Evolutionary conservation across 2,113 vertebrate species (phyloP).

Genomic region (Nyctereutes procyonoides): DNA sequence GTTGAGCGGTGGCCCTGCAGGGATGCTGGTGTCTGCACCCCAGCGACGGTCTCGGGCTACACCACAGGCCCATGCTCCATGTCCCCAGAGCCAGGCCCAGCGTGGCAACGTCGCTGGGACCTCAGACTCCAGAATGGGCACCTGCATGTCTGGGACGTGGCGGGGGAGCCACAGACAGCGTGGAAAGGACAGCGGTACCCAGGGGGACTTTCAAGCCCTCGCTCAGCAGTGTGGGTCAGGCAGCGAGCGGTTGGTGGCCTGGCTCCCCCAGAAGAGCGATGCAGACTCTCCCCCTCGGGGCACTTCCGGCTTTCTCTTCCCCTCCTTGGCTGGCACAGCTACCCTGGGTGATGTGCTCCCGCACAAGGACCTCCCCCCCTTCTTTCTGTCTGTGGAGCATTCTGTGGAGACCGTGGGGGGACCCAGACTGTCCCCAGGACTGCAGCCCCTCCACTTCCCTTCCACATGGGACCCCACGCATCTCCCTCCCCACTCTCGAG

Average conservation of each 20-base stretch:
- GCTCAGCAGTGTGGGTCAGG: not conserved
- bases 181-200: not conserved
- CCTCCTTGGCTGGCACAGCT: not conserved
- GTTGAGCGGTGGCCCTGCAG: not conserved
- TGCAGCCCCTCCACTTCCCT: not conserved
- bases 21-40: not conserved
- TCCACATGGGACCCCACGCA: not conserved
- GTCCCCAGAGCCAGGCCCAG: not conserved
- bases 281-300: not conserved
- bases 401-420: not conserved
- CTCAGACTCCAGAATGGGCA: accelerated
- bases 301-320: not conserved
- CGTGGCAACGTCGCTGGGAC: accelerated
- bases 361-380: not conserved
- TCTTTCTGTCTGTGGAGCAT: not conserved
- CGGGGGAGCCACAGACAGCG: not conserved
- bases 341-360: not conserved
- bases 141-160: not conserved
- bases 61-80: accelerated
- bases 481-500: accelerated
- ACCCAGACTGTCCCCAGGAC: not conserved
- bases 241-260: not conserved
- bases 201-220: not conserved
- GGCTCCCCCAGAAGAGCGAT: not conserved
- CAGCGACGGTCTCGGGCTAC: accelerated